These are phyloP conservation scores for Carettochelys insculpta DNA, from an alignment of 2,113 vertebrate genomes.

Conservation along the genomic window DNA sequence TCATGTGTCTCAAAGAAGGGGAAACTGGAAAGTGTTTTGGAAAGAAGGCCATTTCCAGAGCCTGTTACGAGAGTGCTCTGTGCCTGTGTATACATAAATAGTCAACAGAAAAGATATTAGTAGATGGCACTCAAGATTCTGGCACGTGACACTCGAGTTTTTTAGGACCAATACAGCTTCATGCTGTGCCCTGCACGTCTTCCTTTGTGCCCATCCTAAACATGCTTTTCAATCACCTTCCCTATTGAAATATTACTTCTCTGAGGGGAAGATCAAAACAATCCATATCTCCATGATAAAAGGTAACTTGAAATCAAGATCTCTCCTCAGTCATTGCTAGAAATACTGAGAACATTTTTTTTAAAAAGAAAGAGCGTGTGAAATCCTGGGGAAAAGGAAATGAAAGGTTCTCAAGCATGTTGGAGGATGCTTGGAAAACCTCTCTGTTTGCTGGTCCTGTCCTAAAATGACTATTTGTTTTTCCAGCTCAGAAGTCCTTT, in stretches of 20 bases:
- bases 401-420: constrained; percentile 34
- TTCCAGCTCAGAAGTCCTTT: constrained; percentile 60
- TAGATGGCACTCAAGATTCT: neutral
- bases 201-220: neutral
- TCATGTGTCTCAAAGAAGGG: neutral
- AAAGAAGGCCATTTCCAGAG: neutral
- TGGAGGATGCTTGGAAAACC: constrained; percentile 37
- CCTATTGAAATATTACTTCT: neutral
- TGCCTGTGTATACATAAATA: neutral
- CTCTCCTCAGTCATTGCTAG: neutral
- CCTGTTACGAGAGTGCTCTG: neutral
- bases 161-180: neutral
- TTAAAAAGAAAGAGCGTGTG: constrained; percentile 6
- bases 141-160: neutral
- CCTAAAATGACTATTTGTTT: constrained; percentile 62
- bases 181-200: neutral
- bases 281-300: neutral
- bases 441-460: constrained; percentile 22
- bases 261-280: too few species aligned
- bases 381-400: constrained; percentile 16
- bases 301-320: neutral
- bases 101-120: neutral
- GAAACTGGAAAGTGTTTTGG: neutral
- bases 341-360: neutral
- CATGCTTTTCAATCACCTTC: neutral